A percentile compares a stretch with the other conserved stretches of the same genome.
Conservation (phyloP, 2,888 invertebrate genomes). For the Stegophylla sp. region DNA sequence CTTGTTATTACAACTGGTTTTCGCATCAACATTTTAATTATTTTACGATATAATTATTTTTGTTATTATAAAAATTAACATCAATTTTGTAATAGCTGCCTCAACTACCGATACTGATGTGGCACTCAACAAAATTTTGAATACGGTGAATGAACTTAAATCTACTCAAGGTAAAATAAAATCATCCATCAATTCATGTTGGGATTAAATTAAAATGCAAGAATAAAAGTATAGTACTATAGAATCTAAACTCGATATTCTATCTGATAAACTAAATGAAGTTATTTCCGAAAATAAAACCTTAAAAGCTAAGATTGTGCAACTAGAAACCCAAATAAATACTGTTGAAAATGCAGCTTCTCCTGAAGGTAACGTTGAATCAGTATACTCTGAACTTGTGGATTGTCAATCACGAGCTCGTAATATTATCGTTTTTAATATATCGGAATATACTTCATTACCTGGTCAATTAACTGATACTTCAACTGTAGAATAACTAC, state of each 20-base stretch:
- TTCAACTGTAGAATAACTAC: not conserved
- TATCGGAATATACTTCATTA: not conserved
- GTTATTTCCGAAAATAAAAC: slow-evolving; percentile 4
- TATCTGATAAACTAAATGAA: not conserved
- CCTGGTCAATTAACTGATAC: not conserved
- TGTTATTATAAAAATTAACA: too few relatives aligned
- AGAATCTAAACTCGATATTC: not conserved
- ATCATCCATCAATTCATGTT: too few relatives aligned
- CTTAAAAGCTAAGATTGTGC: not conserved
- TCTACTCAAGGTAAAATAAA: too few relatives aligned
- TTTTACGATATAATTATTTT: too few relatives aligned
- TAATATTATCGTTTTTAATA: slow-evolving; percentile 2
- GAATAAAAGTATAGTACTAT: not conserved
- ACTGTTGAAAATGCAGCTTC: not conserved
- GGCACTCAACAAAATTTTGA: too few relatives aligned
- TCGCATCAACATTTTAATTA: too few relatives aligned
- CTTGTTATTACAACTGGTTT: too few relatives aligned
- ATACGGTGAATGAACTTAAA: too few relatives aligned
- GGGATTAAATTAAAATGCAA: too few relatives aligned
- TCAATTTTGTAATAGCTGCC: too few relatives aligned
- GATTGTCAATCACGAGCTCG: not conserved
- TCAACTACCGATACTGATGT: too few relatives aligned
- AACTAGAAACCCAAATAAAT: not conserved
- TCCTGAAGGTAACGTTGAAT: not conserved
- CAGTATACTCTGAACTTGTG: not conserved